Base-by-base conservation (phyloP, 2,888 invertebrate genomes). In the Agrochola circellaris region DNA sequence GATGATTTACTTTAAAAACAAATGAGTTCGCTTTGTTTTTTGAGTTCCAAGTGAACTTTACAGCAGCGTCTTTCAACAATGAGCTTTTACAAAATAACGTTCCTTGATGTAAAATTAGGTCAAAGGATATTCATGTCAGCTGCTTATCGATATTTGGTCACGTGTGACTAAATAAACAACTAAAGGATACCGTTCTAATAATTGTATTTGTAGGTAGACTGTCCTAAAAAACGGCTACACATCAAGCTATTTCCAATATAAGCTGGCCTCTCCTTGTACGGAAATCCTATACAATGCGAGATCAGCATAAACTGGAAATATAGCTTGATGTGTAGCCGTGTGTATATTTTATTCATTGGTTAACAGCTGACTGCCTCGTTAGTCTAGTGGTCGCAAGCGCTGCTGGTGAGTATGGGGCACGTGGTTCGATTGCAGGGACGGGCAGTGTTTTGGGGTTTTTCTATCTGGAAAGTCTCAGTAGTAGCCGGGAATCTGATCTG, bases 131-230 rank as follows among this genome's bases (percentile, higher is more conserved):
- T 34, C 17, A 9, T 66, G 61, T 58, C 51, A 45, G 30, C 20
- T 15, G 8, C 54, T 65, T 81, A 65, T 74, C 78, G 7, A 51
- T 60, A 75, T 67, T 61, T 82, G 30, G 54, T 23, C 82, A 75
- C 82, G 61, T 62, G 82, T 34, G 20, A 7, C 15, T 56, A 5
- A 45, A 26, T n/a, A 69, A 26, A 15, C 58, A 6, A 42, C 4
- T n/a, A 48, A 30, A 54, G 15, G 30, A 72, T 56, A 42, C 15
- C 11, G 48, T 58, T 79, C 17, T 1, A 45, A n/a, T 1, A 45
- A n/a, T 38, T 64, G 26, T 67, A 30, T 54, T 54, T 67, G 1
- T 11, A 54, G 6, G 2, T 17, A n/a, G 17, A n/a, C 9, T 34
- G 15, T 23, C 2, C 6, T 9, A n/a, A n/a, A 23, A 20, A 67